These are phyloP conservation scores for Acanthopleura granulata DNA, from an alignment of 2,888 invertebrate species.

Conservation along the genomic window DNA sequence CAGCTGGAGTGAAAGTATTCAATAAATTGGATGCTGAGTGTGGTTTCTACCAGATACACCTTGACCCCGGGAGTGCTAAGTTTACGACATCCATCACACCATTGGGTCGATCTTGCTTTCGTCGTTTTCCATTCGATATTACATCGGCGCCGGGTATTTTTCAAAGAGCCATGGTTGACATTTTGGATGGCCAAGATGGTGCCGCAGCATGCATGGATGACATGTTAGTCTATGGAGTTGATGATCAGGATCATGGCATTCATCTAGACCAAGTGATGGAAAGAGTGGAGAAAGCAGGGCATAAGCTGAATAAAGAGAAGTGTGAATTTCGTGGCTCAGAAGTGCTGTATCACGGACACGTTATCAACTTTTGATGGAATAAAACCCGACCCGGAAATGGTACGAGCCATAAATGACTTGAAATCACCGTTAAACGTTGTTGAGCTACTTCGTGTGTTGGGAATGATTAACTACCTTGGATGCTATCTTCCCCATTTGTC, in stretches of 20 bases:
- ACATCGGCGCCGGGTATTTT: background rate
- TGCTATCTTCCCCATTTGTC: no score
- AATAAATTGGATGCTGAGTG: slow-evolving; percentile 28
- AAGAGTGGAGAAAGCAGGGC: background rate
- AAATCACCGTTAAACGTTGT: background rate
- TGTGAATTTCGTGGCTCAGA: background rate
- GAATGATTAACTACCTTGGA: no score
- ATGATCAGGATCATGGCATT: background rate
- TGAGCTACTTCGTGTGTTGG: background rate
- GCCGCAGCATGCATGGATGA: background rate
- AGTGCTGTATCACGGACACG: background rate
- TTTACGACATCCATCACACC: slow-evolving; percentile 32
- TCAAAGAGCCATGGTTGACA: background rate
- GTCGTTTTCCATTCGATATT: background rate
- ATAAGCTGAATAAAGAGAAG: background rate
- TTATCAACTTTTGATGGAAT: background rate
- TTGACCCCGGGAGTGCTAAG: slow-evolving; percentile 23
- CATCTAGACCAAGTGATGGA: background rate
- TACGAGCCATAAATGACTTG: background rate
- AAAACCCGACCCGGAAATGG: background rate
- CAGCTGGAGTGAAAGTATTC: slow-evolving; percentile 26
- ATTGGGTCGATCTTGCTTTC: slow-evolving; percentile 28
- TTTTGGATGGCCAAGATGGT: background rate
- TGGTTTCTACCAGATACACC: slow-evolving; percentile 30
- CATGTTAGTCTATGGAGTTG: background rate